Evolutionary conservation across 2,113 vertebrate genomes (phyloP), one percentile per base, ranked within the genome.

Genomic region (Crotalus tigris): DNA sequence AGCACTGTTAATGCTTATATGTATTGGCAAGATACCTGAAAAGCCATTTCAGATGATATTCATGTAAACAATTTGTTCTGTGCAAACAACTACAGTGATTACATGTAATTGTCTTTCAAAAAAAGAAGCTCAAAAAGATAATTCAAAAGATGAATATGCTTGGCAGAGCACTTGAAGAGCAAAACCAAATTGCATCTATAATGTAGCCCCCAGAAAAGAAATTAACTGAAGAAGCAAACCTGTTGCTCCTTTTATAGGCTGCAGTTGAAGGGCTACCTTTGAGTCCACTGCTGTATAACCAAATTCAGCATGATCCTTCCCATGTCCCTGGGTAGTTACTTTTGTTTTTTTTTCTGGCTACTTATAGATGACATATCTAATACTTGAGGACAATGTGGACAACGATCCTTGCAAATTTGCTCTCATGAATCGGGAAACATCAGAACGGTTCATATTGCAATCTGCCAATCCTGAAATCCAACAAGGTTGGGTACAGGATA

Each of bases 361-460:
- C 24, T 96, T 95, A 4, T 96, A 99, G 99, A 98, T 99, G 94
- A 99, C 98, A 92, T 98, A 98, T 95, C 97, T 99, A 94, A 98
- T 98, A 92, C 96, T 99, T 94, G 99, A 99, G 94, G 98, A 99
- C 46, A 98, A 98, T 0, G 98, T 98, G 51, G 99, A 99, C 69
- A 99, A 97, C 1, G 99, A 99, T 94, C 99, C 98, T 87, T 99
- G 99, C 97, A 99, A 99, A 95, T 99, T 99, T 81, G 98, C 99
- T 13, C 94, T 99, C 94, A 97, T 98, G 92, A 98, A 98, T 94
- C 98, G 99, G 2, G 98, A 99, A 53, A 98, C 98, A 2, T 98
- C 99, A 0, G 99, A 99, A 57, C 97, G 98, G 13, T 98, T 99
- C 90, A 98, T 99, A 89, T 97, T 99, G 87, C 99, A 99, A 96